phyloP scores from a whole-genome alignment of 2,113 vertebrate genomes.

The Hemicordylus capensis region DNA sequence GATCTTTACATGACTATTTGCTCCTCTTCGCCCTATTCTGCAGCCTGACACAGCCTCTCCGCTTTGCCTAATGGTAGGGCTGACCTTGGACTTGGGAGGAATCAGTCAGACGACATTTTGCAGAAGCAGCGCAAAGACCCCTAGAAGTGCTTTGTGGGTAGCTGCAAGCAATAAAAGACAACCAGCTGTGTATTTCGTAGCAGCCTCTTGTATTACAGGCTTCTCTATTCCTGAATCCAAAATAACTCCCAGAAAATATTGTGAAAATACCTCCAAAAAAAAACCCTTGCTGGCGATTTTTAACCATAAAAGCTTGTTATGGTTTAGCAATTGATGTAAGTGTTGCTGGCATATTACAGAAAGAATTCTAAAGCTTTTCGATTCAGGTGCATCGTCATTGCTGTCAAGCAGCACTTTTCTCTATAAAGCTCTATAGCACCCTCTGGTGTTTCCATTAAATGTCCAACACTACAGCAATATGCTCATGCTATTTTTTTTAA shows the following conservation, averaged over 20 bases:
- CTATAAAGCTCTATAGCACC: conserved; percentile 1
- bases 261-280: too few relatives aligned
- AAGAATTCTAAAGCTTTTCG: neutral
- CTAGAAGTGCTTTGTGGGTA: neutral
- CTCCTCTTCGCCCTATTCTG: too few relatives aligned
- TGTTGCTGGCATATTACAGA: neutral
- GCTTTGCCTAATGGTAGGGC: neutral
- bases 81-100: neutral
- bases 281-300: too few relatives aligned
- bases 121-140: neutral
- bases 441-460: neutral
- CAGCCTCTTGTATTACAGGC: neutral
- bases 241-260: neutral
- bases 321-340: neutral
- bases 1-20: neutral
- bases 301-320: neutral
- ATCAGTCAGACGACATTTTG: neutral
- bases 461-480: neutral
- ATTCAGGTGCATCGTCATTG: neutral
- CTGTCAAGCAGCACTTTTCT: neutral
- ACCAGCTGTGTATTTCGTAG: neutral
- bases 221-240: neutral
- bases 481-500: too few relatives aligned
- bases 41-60: too few relatives aligned
- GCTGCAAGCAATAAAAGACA: neutral